Evolutionary conservation across 2,888 invertebrate species (phyloP), one percentile per base, ranked within the genome.

Genomic region (Odontocolon sp.): DNA sequence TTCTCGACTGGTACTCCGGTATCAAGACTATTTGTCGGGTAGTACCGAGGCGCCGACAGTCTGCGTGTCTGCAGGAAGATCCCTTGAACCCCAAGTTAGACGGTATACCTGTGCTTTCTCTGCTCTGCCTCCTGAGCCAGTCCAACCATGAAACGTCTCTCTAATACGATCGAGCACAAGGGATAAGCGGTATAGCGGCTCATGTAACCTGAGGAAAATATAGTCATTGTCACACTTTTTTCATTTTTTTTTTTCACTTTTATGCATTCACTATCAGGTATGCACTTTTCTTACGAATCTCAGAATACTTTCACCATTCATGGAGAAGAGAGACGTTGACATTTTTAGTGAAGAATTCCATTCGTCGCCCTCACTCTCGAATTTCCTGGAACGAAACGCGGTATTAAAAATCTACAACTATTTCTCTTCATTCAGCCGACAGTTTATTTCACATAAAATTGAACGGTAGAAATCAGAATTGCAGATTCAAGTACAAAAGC

Each of bases 1-100:
- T 47, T 57, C 57, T 45, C 26, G 5, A n/a, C 47, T 59, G 38
- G 26, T 57, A 68, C 68, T 71, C 69, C 80, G 80, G 80, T 83
- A 85, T 85, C 84, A 79, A 66, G 79, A 77, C 82, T 84, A 85
- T 82, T 83, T 84, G 84, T 85, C 84, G 82, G 71, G 73, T 50
- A 40, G 40, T 38, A 36, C 54, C 36, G 50, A 57, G 72, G 50
- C 64, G 57, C 57, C 72, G 50, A 31, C 79, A 81, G 81, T 79
- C 82, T 76, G 74, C 64, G 64, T 73, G 64, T 57, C 70, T 63
- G 59, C 73, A 64, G 79, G 78, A 78, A 81, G 79, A 81, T 78
- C 81, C 75, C 77, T 80, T 81, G 77, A 80, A 79, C 59, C 69
- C 57, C 59, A 69, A 67, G 36, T 67, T 59, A 33, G n/a, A 54